A percentile compares a stretch with the other conserved stretches of the same genome.
These are phyloP conservation scores for Habropoda laboriosa DNA, from an alignment of 1,140 invertebrate species.

Conservation along the genomic window DNA sequence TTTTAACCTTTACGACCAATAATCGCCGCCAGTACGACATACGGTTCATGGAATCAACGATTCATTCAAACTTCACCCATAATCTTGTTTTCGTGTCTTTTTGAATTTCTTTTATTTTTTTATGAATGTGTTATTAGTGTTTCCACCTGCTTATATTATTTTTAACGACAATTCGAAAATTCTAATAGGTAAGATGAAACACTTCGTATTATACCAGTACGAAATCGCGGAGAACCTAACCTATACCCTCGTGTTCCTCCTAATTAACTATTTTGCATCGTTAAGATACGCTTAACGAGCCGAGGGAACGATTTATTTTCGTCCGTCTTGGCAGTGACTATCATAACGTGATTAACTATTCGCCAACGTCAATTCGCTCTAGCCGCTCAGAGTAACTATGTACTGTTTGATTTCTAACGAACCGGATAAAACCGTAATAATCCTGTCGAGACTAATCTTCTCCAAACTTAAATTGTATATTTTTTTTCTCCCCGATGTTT, in stretches of 20 bases:
- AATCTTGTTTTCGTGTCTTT: too few relatives aligned
- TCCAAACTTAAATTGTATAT: too few relatives aligned
- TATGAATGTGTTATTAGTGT: too few relatives aligned
- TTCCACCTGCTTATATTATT: too few relatives aligned
- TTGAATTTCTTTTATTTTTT: too few relatives aligned
- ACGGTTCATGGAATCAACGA: too few relatives aligned
- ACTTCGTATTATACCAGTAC: not conserved
- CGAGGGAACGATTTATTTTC: constrained; percentile 40
- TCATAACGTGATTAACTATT: constrained; percentile 37
- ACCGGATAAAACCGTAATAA: not conserved
- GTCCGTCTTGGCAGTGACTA: constrained; percentile 30
- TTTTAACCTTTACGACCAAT: not conserved
- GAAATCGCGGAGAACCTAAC: not conserved
- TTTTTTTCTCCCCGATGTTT: too few relatives aligned
- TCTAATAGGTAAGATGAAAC: too few relatives aligned
- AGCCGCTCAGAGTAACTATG: not conserved
- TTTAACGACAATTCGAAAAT: too few relatives aligned
- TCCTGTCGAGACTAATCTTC: too few relatives aligned
- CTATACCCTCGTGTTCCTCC: not conserved
- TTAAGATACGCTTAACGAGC: constrained; percentile 17
- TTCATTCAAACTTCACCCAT: too few relatives aligned
- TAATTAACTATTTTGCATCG: constrained; percentile 36
- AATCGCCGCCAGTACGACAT: not conserved
- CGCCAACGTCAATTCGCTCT: not conserved
- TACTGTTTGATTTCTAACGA: constrained; percentile 7